These are phyloP conservation scores for Sweltsa coloradensis DNA, from an alignment of 1,140 invertebrate species.

Conservation along the genomic window DNA sequence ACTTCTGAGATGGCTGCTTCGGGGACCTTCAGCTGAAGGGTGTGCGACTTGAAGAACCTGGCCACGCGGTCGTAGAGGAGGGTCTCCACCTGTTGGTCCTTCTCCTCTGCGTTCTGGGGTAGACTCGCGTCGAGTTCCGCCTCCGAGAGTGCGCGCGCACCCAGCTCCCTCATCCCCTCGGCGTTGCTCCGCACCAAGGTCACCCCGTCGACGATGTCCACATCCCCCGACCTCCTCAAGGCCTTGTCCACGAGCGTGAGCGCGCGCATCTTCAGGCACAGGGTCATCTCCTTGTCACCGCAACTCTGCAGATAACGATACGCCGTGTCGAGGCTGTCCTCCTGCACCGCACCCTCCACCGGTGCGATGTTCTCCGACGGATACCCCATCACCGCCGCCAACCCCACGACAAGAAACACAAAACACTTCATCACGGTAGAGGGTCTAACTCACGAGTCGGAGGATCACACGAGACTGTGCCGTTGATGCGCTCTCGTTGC, in stretches of 20 bases:
- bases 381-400: background rate
- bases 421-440: no score
- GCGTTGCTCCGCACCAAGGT: conserved; percentile 45
- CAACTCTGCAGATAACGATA: conserved; percentile 53
- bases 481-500: no score
- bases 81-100: conserved; percentile 63
- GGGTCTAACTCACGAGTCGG: no score
- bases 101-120: conserved; percentile 50
- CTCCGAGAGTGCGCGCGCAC: conserved; percentile 35
- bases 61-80: conserved; percentile 57
- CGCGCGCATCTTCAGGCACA: conserved; percentile 57
- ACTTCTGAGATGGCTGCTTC: conserved; percentile 50
- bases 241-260: conserved; percentile 48
- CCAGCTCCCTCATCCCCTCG: conserved; percentile 19
- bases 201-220: conserved; percentile 49
- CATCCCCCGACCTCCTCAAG: conserved; percentile 39
- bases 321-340: conserved; percentile 36
- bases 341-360: conserved; percentile 16
- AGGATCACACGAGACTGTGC: no score
- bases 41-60: conserved; percentile 63
- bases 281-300: conserved; percentile 49
- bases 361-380: background rate
- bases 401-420: background rate
- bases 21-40: conserved; percentile 62
- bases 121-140: conserved; percentile 39